Conservation (phyloP, 2,113 vertebrate genomes). For the Psophia crepitans region DNA sequence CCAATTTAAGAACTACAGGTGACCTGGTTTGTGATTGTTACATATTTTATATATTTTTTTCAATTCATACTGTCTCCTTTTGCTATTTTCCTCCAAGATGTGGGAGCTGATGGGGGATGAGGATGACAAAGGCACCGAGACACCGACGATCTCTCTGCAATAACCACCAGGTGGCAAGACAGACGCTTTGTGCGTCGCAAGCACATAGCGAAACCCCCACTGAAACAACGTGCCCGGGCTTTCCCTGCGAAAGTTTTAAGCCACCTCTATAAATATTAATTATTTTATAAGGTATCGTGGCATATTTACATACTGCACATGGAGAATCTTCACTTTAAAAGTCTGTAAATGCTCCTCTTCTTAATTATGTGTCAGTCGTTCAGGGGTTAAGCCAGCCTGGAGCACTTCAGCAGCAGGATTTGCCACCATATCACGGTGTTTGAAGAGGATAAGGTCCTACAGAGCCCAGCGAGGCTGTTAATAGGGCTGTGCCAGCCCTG, state of each 20-base stretch:
- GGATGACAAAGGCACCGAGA: not conserved
- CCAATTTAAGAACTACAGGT: accelerated
- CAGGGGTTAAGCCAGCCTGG: not conserved
- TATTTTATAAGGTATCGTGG: not conserved
- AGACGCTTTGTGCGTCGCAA: not conserved
- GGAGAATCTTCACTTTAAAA: not conserved
- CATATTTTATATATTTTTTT: accelerated
- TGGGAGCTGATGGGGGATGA: not conserved
- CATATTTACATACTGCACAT: accelerated
- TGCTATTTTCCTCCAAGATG: not conserved
- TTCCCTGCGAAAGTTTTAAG: not conserved
- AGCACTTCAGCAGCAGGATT: not conserved
- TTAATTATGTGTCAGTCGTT: accelerated
- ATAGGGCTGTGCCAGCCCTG: not conserved
- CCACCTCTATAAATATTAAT: not conserved
- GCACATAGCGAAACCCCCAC: accelerated
- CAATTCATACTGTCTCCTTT: accelerated
- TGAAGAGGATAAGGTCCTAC: not conserved
- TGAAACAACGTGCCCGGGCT: not conserved
- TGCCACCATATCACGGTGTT: accelerated
- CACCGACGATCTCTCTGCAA: accelerated
- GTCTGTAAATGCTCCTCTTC: not conserved
- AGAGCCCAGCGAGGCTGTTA: not conserved
- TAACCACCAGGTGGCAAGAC: slow-evolving; percentile 51
- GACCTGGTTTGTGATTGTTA: too few relatives aligned